Evolutionary conservation across 2,797 vertebrate genomes (phyloP), one percentile per base, ranked within the genome.

Genomic region (Labroides dimidiatus): DNA sequence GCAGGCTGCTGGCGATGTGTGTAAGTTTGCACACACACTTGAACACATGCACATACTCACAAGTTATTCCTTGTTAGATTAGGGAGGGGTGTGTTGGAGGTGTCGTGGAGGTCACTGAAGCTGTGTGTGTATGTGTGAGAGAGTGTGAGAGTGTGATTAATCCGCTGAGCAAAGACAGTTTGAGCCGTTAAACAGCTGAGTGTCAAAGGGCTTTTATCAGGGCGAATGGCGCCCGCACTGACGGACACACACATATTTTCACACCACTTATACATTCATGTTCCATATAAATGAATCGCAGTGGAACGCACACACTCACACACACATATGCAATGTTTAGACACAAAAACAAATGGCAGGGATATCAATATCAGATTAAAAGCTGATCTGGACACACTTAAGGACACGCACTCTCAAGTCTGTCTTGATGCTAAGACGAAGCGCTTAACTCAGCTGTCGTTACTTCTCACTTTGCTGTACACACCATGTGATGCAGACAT

Each of bases 171-270:
- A 87, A 88, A 87, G 87, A 80, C 86, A 70, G 80, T 86, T 89
- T 87, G 90, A 90, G 87, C 81, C 78, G 87, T 81, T 82, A 86
- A 90, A 91, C 87, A 91, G 87, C 90, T 93, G 90, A 89, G 85
- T 89, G 89, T 92, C 90, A 91, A 87, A 90, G 80, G 82, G 84
- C 87, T 91, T 91, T 90, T 87, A 91, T 89, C 89, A 87, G 81
- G 72, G 84, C 61, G 17, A 82, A 79, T 81, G 90, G 87, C 79
- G 80, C 88, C 89, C 75, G 69, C 59, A 67, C 70, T 49, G 71
- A 77, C 80, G 77, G 76, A 64, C 63, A 75, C 72, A 42, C 70
- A 57, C 77, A 72, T 61, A 83, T 64, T 68, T 71, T 81, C 64
- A 71, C 59, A 59, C 58, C 45, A 36, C 69, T 56, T 64, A 73